Base-by-base conservation (phyloP, 2,797 vertebrate species). In the Cynodonichthys magdalenae region DNA sequence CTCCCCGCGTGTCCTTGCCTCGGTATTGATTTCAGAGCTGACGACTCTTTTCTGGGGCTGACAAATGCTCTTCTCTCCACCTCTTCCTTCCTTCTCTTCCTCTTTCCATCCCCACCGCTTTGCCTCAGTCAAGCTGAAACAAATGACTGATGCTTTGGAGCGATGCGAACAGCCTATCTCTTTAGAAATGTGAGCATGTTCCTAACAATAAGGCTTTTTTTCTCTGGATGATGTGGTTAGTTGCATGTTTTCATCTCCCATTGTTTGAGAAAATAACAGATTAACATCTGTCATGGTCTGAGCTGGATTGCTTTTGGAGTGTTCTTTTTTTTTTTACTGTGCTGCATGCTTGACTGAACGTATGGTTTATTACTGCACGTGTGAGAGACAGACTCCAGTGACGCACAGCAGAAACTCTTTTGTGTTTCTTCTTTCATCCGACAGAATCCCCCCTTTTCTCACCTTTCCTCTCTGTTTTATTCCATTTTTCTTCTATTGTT, bases 11-110 rank as follows among this genome's bases (percentile, higher is more conserved):
- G 77, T 85, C 87, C 82, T 84, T 75, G 76, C 67, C 77, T 44
- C 63, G 47, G 77, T 86, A 87, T 87, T 63, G 86, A 88, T 90
- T 82, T 81, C 71, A 72, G 65, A 31, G 54, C 71, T 79, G 82
- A 87, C 81, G 76, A 53, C 74, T 85, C 79, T 85, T 81, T 85
- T 84, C 69, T 63, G 51, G 65, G 63, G 60, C 69, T 81, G 79
- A 89, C 67, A 79, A 75, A 78, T 60, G 80, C 72, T 81, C 83
- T 84, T 64, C 48, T 77, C 81, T 71, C 76, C 64, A 66, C 63
- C 74, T 71, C 72, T 53, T 62, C 62, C 56, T 67, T 18, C 51
- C 20, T 49, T n/a, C 41, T 59, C 48, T 54, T 55, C 66, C 55
- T 75, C 64, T 66, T 62, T 73, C 55, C 31, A 24, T 60, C 69